A percentile compares a stretch with the other conserved stretches of the same genome.
These are phyloP conservation scores for Autographa gamma DNA, from an alignment of 2,888 invertebrate genomes.

Conservation along the genomic window DNA sequence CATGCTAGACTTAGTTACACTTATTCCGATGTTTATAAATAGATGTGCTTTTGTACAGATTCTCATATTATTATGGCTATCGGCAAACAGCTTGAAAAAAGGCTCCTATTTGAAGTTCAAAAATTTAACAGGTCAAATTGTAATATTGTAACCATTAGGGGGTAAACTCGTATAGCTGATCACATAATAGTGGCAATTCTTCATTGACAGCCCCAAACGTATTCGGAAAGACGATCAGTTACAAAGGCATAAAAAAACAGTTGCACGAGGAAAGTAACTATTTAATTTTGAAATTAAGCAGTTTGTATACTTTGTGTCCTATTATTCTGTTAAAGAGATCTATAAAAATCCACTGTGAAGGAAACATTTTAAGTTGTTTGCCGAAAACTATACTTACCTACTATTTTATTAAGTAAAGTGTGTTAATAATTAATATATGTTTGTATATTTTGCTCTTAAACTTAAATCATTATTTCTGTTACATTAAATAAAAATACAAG, in stretches of 20 bases:
- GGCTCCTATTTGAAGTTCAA: no score
- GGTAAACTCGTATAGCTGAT: no score
- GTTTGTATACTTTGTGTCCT: no score
- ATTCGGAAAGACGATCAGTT: no score
- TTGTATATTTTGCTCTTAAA: conserved; percentile 23
- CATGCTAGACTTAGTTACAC: conserved; percentile 21
- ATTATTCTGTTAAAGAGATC: not conserved
- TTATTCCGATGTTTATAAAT: not conserved
- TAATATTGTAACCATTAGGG: no score
- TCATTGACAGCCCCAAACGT: no score
- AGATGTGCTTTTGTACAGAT: conserved; percentile 7
- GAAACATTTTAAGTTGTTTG: not conserved
- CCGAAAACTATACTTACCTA: conserved; percentile 14
- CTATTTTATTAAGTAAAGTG: conserved; percentile 28
- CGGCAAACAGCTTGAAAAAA: not conserved
- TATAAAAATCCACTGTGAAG: not conserved
- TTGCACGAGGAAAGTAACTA: no score
- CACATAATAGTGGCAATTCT: no score
- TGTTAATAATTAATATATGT: conserved; percentile 26
- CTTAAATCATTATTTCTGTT: conserved; percentile 13
- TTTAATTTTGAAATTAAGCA: not conserved
- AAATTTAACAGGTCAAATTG: no score
- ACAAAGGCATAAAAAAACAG: no score
- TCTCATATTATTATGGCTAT: not conserved
- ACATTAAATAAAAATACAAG: not conserved